Evolutionary conservation across 1,140 invertebrate species (phyloP).

Genomic region (Antheraea pernyi): DNA sequence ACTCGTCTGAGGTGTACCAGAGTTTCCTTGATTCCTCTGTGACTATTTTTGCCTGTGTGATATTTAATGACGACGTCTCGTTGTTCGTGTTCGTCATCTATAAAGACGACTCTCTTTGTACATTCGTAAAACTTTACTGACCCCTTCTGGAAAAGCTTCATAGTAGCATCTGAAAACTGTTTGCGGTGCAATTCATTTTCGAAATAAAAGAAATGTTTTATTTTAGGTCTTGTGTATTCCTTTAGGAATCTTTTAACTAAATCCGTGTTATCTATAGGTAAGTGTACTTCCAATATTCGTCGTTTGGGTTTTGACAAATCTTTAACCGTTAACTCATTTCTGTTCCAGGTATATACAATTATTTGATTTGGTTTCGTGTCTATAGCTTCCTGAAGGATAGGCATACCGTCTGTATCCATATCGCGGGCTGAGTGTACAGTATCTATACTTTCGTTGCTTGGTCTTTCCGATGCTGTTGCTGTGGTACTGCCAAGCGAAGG

Average conservation of each 20-base stretch:
- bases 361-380: constrained; percentile 34
- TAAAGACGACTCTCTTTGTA: constrained; percentile 10
- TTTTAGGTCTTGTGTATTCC: constrained; percentile 2
- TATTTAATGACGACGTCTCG: constrained; percentile 22
- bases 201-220: constrained; percentile 12
- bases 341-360: constrained; percentile 25
- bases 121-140: constrained; percentile 8
- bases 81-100: constrained; percentile 22
- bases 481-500: neutral
- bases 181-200: constrained; percentile 4
- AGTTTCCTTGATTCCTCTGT: constrained; percentile 38
- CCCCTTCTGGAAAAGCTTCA: constrained; percentile 4
- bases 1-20: constrained; percentile 21
- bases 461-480: neutral
- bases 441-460: constrained; percentile 5
- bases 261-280: constrained; percentile 15
- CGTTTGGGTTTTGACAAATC: constrained; percentile 27
- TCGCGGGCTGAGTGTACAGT: constrained; percentile 22
- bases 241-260: constrained; percentile 19
- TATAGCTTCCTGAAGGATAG: too few species aligned
- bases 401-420: constrained; percentile 22
- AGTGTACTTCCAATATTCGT: constrained; percentile 19
- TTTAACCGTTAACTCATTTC: constrained; percentile 26
- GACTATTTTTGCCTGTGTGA: constrained; percentile 34
- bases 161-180: neutral